A percentile compares a stretch with the other conserved stretches of the same genome.
These are phyloP conservation scores for Phaethornis superciliosus DNA, from an alignment of 2,113 vertebrate genomes.

Conservation along the genomic window DNA sequence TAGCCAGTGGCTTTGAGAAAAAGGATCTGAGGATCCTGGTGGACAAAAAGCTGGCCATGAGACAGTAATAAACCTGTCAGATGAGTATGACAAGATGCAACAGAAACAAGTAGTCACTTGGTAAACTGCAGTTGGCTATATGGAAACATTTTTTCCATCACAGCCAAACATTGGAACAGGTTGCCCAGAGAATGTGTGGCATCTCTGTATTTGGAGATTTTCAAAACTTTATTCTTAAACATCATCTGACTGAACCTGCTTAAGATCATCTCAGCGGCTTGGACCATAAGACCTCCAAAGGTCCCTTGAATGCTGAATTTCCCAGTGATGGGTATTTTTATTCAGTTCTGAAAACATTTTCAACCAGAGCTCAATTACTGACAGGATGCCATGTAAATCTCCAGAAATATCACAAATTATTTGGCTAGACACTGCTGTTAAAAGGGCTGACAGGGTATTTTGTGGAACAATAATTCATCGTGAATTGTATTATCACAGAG, in stretches of 20 bases:
- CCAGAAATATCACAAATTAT: background rate
- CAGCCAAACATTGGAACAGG: accelerated
- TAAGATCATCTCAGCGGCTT: background rate
- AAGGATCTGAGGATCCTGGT: background rate
- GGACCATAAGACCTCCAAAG: background rate
- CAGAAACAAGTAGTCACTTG: background rate
- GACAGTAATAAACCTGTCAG: background rate
- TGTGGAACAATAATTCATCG: background rate
- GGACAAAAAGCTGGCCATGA: accelerated
- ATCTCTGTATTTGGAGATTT: background rate
- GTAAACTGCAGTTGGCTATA: background rate
- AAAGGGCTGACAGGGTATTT: constrained; percentile 5
- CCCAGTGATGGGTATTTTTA: background rate
- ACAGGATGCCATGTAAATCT: background rate
- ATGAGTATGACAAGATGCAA: background rate
- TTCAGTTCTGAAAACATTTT: background rate
- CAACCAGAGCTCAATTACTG: background rate
- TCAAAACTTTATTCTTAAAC: background rate
- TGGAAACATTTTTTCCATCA: background rate
- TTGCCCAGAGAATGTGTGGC: background rate
- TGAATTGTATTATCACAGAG: background rate
- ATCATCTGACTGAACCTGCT: background rate
- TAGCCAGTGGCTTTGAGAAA: background rate
- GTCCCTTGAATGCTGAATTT: background rate
- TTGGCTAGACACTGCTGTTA: constrained; percentile 2